Evolutionary conservation across 2,888 invertebrate genomes (phyloP).

Genomic region (Stenodera caucasica): DNA sequence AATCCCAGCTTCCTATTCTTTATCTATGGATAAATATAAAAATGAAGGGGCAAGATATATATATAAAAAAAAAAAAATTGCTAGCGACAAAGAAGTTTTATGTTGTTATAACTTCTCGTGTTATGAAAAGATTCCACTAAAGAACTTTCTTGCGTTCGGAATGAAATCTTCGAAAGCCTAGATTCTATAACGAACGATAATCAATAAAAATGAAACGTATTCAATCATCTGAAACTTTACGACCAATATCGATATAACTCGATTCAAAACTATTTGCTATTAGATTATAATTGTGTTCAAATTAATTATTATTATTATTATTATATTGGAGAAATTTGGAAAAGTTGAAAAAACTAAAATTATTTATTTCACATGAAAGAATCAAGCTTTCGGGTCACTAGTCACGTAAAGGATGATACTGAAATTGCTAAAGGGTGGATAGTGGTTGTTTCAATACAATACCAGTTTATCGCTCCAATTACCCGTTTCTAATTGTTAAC

Average conservation of each 20-base stretch:
- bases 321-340: no score
- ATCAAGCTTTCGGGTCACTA: slow-evolving; percentile 38
- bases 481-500: slow-evolving; percentile 52
- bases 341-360: background rate
- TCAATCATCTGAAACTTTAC: slow-evolving; percentile 24
- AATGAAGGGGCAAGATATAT: background rate
- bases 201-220: slow-evolving; percentile 27
- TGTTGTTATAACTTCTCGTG: slow-evolving; percentile 2
- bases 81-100: background rate
- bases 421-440: background rate
- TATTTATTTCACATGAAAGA: background rate
- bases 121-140: background rate
- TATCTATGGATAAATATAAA: background rate
- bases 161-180: slow-evolving; percentile 20
- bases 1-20: background rate
- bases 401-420: slow-evolving; percentile 41
- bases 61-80: background rate
- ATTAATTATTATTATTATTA: no score
- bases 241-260: background rate
- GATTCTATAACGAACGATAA: slow-evolving; percentile 18
- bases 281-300: no score
- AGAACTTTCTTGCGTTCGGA: background rate
- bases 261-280: background rate
- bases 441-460: slow-evolving; percentile 41
- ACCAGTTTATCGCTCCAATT: slow-evolving; percentile 51